Conservation (phyloP, 2,797 vertebrate species). For the Myiotriccus ornatus region DNA sequence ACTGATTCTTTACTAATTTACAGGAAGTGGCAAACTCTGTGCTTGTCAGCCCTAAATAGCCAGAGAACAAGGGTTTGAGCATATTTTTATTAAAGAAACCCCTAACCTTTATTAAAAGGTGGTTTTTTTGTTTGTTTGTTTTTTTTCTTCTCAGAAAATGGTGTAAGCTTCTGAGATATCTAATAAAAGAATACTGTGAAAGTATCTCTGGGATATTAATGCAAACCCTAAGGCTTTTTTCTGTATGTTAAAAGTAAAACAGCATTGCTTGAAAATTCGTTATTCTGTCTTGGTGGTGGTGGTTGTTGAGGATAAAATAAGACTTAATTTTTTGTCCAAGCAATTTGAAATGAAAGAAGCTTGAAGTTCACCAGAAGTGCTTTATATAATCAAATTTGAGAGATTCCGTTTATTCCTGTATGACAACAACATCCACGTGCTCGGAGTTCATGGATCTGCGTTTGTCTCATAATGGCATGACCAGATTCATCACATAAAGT, state of each 20-base stretch:
- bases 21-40: not conserved
- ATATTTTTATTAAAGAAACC: not conserved
- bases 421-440: not conserved
- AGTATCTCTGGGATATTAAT: not conserved
- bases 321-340: not conserved
- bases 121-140: not conserved
- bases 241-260: not conserved
- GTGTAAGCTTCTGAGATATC: not conserved
- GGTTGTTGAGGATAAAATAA: not conserved
- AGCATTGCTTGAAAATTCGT: not conserved
- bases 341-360: not conserved
- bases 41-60: not conserved
- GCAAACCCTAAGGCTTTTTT: not conserved
- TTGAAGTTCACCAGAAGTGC: not conserved
- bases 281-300: not conserved
- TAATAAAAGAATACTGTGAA: not conserved
- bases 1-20: not conserved
- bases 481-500: fast-evolving
- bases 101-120: not conserved
- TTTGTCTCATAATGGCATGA: not conserved
- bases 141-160: not conserved
- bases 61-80: not conserved
- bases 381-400: not conserved
- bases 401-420: not conserved
- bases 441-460: not conserved